A percentile compares a stretch with the other conserved stretches of the same genome.
Evolutionary conservation across 2,797 vertebrate species (phyloP).

Genomic region (Onychomys arenicola): DNA sequence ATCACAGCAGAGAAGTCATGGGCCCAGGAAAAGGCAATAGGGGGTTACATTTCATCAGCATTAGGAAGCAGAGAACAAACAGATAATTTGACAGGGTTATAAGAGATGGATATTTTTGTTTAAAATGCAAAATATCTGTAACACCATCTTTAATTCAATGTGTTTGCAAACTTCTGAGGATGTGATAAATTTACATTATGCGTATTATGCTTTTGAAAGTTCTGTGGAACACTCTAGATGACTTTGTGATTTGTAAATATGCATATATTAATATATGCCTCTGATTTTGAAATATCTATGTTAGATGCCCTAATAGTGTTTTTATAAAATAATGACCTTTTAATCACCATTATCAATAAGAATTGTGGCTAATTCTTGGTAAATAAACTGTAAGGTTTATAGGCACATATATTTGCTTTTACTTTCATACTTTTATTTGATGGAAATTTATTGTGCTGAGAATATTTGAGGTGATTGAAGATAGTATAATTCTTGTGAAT

Average conservation of each 20-base stretch:
- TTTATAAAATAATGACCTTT: slow-evolving; percentile 11
- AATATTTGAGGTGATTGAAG: not conserved
- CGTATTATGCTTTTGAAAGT: not conserved
- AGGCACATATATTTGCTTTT: not conserved
- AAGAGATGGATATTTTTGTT: not conserved
- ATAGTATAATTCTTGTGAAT: not conserved
- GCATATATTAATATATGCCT: not conserved
- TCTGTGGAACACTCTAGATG: not conserved
- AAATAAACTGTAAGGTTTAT: not conserved
- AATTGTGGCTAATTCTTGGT: not conserved
- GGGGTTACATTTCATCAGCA: not conserved
- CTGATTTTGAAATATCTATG: not conserved
- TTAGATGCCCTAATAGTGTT: not conserved
- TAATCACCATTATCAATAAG: not conserved
- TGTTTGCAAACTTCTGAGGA: not conserved
- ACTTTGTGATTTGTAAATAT: not conserved
- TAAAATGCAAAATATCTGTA: not conserved
- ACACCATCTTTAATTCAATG: not conserved
- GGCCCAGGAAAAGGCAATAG: too few species aligned
- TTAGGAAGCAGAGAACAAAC: not conserved
- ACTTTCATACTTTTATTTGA: not conserved
- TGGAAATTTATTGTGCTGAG: not conserved
- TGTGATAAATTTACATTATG: not conserved
- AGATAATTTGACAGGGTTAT: not conserved
- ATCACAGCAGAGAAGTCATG: not conserved